These are phyloP conservation scores for Oncorhynchus nerka DNA, from an alignment of 2,113 vertebrate species.

Conservation along the genomic window DNA sequence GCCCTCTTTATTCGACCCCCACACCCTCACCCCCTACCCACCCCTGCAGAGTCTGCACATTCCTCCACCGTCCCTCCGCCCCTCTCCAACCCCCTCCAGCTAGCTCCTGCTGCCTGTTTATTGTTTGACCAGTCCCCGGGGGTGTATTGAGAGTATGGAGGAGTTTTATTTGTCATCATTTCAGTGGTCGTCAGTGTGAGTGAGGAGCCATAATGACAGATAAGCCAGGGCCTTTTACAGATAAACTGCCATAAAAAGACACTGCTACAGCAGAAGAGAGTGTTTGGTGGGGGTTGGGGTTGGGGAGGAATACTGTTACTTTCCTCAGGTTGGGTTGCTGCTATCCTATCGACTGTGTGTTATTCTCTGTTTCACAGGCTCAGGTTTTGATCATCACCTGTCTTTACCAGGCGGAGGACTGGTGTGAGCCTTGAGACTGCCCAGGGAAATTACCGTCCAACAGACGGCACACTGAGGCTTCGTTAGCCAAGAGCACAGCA, in stretches of 20 bases:
- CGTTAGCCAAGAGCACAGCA: conserved; percentile 49
- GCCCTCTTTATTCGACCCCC: conserved; percentile 1
- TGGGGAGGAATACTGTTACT: too few relatives aligned
- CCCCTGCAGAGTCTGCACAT: conserved; percentile 10
- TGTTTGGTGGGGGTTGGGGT: too few relatives aligned
- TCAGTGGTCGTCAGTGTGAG: conserved; percentile 41
- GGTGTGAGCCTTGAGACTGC: conserved; percentile 33
- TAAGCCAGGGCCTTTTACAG: neutral
- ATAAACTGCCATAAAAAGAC: too few relatives aligned
- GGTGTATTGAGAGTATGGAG: conserved; percentile 12
- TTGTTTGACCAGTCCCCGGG: neutral
- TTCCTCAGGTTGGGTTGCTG: too few relatives aligned
- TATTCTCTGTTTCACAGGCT: conserved; percentile 10
- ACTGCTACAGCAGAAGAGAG: too few relatives aligned
- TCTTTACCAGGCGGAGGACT: conserved; percentile 37
- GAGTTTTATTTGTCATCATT: conserved; percentile 35
- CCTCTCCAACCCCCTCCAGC: conserved; percentile 27
- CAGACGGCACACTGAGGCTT: conserved; percentile 63
- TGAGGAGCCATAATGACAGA: neutral
- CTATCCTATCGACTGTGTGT: neutral
- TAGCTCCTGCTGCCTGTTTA: conserved; percentile 1
- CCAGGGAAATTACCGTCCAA: conserved; percentile 61
- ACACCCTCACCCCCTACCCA: neutral
- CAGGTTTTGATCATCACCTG: conserved; percentile 49
- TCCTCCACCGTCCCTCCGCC: conserved; percentile 17